phyloP scores from a whole-genome alignment of 92 coral and sea anemone genomes.

The Isaurus tuberculatus region DNA sequence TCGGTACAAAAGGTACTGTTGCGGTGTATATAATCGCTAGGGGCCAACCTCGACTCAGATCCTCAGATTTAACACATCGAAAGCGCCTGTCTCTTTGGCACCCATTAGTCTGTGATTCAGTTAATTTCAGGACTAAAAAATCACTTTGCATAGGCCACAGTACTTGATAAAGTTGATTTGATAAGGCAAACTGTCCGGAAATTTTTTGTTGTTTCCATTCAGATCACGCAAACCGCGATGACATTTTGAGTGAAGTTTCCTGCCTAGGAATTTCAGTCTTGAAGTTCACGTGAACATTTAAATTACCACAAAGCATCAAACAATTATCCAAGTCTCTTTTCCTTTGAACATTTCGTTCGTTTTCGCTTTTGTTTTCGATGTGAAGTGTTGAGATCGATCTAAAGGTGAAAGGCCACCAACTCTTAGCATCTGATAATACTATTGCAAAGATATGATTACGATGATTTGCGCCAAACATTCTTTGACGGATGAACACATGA shows the following conservation, averaged over 20 bases:
- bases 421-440: conserved; percentile 39
- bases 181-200: conserved; percentile 66
- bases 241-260: neutral
- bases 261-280: neutral
- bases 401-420: conserved; percentile 40
- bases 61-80: conserved; percentile 26
- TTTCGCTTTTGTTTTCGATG: conserved; percentile 1
- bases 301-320: neutral
- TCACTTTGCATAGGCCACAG: conserved; percentile 31
- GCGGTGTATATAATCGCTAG: neutral
- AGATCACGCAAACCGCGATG: conserved; percentile 62
- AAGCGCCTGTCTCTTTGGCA: conserved; percentile 24
- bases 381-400: conserved; percentile 18
- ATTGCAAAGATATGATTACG: conserved; percentile 12
- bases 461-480: conserved; percentile 23
- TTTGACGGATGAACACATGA: conserved; percentile 25
- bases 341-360: neutral
- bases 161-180: conserved; percentile 61
- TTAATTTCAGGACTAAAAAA: conserved; percentile 30
- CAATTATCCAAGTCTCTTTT: neutral
- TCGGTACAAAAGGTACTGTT: conserved; percentile 3
- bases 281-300: neutral
- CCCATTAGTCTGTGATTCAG: conserved; percentile 34
- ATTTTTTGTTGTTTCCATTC: conserved; percentile 36
- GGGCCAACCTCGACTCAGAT: neutral